Evolutionary conservation across 1,140 invertebrate genomes (phyloP), one percentile per base, ranked within the genome.

Genomic region (Lucilia sericata): DNA sequence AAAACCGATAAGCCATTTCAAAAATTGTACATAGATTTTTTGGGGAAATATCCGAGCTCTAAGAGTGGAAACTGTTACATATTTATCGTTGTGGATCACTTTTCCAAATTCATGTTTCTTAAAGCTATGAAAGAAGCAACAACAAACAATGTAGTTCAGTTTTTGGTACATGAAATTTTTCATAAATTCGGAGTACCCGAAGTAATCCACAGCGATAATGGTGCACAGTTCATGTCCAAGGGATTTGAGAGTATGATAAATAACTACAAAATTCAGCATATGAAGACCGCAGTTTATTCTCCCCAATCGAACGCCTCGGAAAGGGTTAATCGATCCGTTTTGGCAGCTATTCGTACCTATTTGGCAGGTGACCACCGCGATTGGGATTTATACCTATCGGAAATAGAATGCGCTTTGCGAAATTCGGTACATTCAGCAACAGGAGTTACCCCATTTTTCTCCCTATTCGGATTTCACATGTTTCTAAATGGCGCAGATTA

Each of bases 1-100:
- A 49, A 47, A 5, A 49, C 78, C 10, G 36, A 81, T n/a, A 84
- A 65, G 21, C 80, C 85, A 10, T 85, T 85, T 60, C 83, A 85
- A 42, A 36, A 75, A 19, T 65, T 84, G 19, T 84, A 84, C 81
- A 84, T 84, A 12, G 82, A 84, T 80, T 74, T 85, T 5, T n/a
- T 85, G 4, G 83, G 84, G 30, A 75, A 82, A 1, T 85, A 82
- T 19, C 84, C 83, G 5, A 34, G 82, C 34, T 78, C 70, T 65
- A 85, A 82, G 17, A 4, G 42, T 78, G 82, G 82, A 0, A 21
- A 83, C 49, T 49, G 80, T 4, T 81, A 81, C 36, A 49, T 82
- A 7, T 74, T 85, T 9, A 84, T 81, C 5, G 55, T 85, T 12
- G 34, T 85, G 21, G 82, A 85, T 51, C 82, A 85, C 17, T 80